Evolutionary conservation across 64 coral and sea anemone genomes (phyloP), one percentile per base, ranked within the genome.

Genomic region (Pocillopora damicornis): DNA sequence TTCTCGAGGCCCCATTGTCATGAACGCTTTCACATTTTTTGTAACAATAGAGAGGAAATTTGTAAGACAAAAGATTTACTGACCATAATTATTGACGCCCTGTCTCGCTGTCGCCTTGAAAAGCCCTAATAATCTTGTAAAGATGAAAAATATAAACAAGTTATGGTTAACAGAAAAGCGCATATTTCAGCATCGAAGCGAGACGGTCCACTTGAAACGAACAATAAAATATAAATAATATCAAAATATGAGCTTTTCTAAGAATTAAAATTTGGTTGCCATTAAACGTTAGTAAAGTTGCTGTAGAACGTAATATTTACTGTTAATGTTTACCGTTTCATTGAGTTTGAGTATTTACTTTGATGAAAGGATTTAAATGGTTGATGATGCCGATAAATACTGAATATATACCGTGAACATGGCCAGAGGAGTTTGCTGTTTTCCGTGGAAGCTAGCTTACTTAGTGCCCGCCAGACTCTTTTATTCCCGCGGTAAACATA

Each of bases 321-420:
- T 51, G 42, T 51, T 51, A 51, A 51, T 51, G 42, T 51, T 85
- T 85, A 72, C 81, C 81, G 64, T 72, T 85, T 73, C 65, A 85
- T 85, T 85, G 81, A 85, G 63, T 85, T 72, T 30, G 81, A 85
- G 64, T 85, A 65, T 85, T 85, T 85, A 85, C 63, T 10, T 85
- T 72, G 10, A n/a, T 23, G 22, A 23, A 71, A 71, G 22, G 67
- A 71, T 71, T 71, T 71, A 25, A 23, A 71, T 30, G 67, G 1
- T 71, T n/a, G 25, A 67, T 20, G 64, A 71, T 71, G 7, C 22
- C 9, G 22, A 25, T 71, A n/a, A 23, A 25, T 20, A 71, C 67
- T 71, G 1, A 26, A 51, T 51, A 51, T 51, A 7, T 51, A 51
- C 42, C 42, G 42, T 51, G 42, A 51, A 7, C 2, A 51, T 4